These are phyloP conservation scores for Gastrophryne carolinensis DNA, from an alignment of 2,797 vertebrate species.

Conservation along the genomic window DNA sequence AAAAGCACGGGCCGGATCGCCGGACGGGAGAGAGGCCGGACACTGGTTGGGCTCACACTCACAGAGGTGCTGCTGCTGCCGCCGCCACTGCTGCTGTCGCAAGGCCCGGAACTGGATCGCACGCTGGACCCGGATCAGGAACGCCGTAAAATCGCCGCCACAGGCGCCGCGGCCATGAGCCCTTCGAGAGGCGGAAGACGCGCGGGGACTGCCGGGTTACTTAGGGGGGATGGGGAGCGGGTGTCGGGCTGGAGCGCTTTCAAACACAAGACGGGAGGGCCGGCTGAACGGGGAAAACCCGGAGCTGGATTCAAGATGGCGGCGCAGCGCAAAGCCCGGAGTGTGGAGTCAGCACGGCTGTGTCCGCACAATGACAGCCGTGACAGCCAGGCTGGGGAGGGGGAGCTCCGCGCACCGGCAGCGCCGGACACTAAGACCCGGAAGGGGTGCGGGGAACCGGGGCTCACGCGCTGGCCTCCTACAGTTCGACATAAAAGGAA, in stretches of 20 bases:
- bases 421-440: conserved; percentile 34
- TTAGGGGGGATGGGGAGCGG: neutral
- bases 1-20: neutral
- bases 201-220: neutral
- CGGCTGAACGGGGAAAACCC: conserved; percentile 3
- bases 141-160: neutral
- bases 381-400: conserved; percentile 22
- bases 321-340: conserved; percentile 33
- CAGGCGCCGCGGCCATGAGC: neutral
- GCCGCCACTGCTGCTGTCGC: no score
- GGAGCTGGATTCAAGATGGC: conserved; percentile 16
- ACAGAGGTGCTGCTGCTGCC: neutral
- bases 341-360: conserved; percentile 19
- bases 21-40: conserved; percentile 4
- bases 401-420: conserved; percentile 13
- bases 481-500: neutral
- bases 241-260: conserved; percentile 1
- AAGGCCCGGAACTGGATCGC: conserved; percentile 37
- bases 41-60: neutral
- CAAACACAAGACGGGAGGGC: no score
- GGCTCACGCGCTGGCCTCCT: conserved; percentile 5
- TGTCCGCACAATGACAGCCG: conserved; percentile 1
- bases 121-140: neutral
- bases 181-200: neutral
- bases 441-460: conserved; percentile 8